Conservation (phyloP, 2,797 vertebrate genomes). For the Halcyon badia region DNA sequence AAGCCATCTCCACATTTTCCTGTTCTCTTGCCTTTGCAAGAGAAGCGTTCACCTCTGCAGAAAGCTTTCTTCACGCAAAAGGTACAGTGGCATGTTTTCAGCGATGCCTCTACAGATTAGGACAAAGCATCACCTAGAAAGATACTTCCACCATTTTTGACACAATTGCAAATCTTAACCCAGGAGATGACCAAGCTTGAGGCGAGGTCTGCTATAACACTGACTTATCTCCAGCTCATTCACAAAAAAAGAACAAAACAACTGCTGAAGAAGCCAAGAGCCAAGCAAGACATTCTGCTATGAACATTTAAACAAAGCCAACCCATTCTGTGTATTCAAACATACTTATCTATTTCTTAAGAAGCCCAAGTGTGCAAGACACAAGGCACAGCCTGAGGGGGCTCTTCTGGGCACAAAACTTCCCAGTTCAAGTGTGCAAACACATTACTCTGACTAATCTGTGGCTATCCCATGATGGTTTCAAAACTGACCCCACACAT, state of each 20-base stretch:
- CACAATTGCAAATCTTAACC: not conserved
- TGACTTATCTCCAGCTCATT: not conserved
- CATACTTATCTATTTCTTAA: not conserved
- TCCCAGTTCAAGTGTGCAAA: rapidly evolving
- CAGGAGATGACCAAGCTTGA: not conserved
- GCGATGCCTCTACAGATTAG: not conserved
- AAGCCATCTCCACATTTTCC: not conserved
- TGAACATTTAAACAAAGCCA: not conserved
- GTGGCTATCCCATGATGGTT: rapidly evolving
- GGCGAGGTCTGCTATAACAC: not conserved
- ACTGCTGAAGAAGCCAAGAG: not conserved
- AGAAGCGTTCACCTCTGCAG: not conserved
- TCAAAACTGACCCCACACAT: not conserved
- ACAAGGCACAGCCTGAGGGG: not conserved
- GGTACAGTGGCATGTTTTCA: not conserved
- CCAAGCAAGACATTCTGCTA: not conserved
- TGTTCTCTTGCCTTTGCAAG: not conserved
- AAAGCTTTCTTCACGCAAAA: not conserved
- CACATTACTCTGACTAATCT: not conserved
- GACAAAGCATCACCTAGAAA: not conserved
- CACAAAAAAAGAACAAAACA: not conserved
- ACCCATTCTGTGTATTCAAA: not conserved
- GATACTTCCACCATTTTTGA: not conserved
- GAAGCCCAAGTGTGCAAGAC: not conserved
- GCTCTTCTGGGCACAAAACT: not conserved